Conservation (phyloP, 2,888 invertebrate genomes). For the Girardia tigrina region DNA sequence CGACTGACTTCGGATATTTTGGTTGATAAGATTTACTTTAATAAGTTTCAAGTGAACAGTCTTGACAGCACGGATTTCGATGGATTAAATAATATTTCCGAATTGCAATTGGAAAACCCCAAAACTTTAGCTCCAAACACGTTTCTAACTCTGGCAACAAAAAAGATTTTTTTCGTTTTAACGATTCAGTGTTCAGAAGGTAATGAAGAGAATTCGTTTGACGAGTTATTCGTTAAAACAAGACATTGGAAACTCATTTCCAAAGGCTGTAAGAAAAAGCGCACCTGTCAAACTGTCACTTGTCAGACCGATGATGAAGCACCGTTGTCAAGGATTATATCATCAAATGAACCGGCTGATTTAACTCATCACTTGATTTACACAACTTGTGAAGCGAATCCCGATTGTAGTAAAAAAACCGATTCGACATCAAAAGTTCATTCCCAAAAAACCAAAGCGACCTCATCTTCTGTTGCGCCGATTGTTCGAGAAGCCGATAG, state of each 20-base stretch:
- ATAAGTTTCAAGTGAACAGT: not conserved
- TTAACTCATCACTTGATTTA: too few species aligned
- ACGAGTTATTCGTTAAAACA: not conserved
- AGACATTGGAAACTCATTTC: not conserved
- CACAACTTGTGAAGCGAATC: not conserved
- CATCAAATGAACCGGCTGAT: too few species aligned
- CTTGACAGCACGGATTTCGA: not conserved
- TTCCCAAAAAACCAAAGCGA: not conserved
- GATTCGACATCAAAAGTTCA: not conserved
- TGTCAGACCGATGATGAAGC: not conserved
- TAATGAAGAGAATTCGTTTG: not conserved
- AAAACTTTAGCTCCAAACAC: not conserved
- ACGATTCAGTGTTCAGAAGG: not conserved
- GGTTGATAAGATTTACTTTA: not conserved
- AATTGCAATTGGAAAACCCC: not conserved
- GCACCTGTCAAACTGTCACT: not conserved
- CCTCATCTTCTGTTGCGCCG: not conserved
- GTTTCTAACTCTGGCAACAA: not conserved
- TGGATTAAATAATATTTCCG: not conserved
- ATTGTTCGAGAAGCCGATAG: not conserved
- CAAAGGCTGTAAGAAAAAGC: not conserved
- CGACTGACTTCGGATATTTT: not conserved
- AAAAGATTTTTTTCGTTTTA: not conserved
- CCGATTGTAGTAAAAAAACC: not conserved
- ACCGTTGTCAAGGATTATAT: not conserved